Evolutionary conservation across 2,113 vertebrate species (phyloP), one percentile per base, ranked within the genome.

Genomic region (Phaethon lepturus): DNA sequence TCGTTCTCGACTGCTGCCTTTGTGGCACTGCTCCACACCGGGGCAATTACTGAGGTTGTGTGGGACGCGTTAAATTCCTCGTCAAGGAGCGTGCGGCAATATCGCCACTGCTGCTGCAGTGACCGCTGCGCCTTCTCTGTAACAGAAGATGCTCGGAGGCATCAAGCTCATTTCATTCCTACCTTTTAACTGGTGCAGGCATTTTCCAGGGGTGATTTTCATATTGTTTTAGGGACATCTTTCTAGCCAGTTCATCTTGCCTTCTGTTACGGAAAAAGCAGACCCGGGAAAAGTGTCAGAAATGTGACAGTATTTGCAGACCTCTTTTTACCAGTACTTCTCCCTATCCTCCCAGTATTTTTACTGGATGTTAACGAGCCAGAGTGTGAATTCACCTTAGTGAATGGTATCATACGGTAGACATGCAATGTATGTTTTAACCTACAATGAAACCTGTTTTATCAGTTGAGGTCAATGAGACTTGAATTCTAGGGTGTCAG

Each of bases 101-200:
- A 80, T 26, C 8, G 1, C 22, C 4, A 5, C 44, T 85, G 75
- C 45, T 56, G 17, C 73, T 59, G 20, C 73, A 94, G 47, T 20
- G 56, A 64, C 44, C 40, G 67, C 66, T 68, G 49, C 58, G 9
- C 17, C 50, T 66, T 23, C 50, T 42, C 84, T 3, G 0, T 33
- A 58, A 76, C 38, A 62, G 31, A 38, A 59, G 40, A n/a, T 60
- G 45, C 62, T 91, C 89, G 53, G 33, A 10, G 62, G 8, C 53
- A 55, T 66, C 1, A 2, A 82, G 58, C 50, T 87, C 28, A 45
- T 84, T 85, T 82, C 49, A 47, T 95, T 91, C 31, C 58, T 79
- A 50, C 12, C 9, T 87, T 95, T 85, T 90, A 78, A 95, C 94
- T 87, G 87, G 53, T 73, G 76, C 77, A 94, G 72, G 22, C 33